phyloP scores from a whole-genome alignment of 2,113 vertebrate species.

The Tetrao urogallus region DNA sequence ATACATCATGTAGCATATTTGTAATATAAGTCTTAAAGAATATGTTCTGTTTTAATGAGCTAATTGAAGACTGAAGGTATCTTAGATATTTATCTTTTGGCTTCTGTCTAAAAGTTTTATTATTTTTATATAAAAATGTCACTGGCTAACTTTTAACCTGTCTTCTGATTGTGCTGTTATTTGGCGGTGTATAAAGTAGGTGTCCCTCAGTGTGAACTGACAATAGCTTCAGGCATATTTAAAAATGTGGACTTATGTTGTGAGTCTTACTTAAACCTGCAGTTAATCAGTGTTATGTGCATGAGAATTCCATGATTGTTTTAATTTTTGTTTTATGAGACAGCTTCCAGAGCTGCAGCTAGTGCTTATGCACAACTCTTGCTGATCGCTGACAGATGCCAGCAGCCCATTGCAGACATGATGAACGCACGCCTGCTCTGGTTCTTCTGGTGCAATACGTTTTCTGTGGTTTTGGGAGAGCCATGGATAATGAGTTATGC shows the following conservation, averaged over 20 bases:
- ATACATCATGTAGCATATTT: conserved; percentile 65
- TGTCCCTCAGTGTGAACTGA: conserved; percentile 11
- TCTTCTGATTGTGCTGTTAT: conserved; percentile 72
- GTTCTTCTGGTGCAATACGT: background rate
- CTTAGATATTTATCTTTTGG: conserved; percentile 81
- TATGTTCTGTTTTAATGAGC: conserved; percentile 59
- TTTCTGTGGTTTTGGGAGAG: background rate
- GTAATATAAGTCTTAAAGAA: conserved; percentile 72
- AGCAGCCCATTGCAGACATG: conserved; percentile 9
- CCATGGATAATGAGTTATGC: background rate
- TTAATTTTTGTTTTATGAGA: conserved; percentile 41
- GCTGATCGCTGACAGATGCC: background rate
- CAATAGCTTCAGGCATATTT: conserved; percentile 58
- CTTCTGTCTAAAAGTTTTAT: conserved; percentile 79
- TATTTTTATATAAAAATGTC: conserved; percentile 82
- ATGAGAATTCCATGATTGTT: conserved; percentile 17
- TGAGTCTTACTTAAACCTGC: conserved; percentile 59
- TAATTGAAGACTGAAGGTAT: conserved; percentile 75
- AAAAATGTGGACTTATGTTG: conserved; percentile 14
- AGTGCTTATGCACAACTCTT: background rate
- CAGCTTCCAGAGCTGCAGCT: conserved; percentile 25
- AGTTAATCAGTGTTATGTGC: conserved; percentile 44
- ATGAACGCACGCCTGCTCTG: background rate
- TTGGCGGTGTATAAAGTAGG: conserved; percentile 62
- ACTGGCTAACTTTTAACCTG: conserved; percentile 78